These are phyloP conservation scores for Mythimna loreyi DNA, from an alignment of 2,888 invertebrate genomes.

Conservation along the genomic window DNA sequence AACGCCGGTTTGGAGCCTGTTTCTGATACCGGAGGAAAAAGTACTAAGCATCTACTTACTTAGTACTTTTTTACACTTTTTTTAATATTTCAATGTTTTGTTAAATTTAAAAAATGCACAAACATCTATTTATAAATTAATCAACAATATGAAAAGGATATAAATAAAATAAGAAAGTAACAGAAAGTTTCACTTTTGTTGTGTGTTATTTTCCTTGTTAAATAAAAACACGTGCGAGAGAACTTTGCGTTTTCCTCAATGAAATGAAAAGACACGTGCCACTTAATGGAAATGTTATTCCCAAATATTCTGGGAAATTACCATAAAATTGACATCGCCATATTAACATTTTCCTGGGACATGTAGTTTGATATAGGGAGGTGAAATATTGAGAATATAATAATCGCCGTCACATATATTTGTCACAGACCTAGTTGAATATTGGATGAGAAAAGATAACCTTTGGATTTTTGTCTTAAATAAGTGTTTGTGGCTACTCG, in stretches of 20 bases:
- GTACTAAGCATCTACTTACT: too few species aligned
- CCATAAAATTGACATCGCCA: conserved; percentile 44
- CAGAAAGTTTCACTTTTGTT: background rate
- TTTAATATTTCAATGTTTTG: too few species aligned
- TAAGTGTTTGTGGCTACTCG: too few species aligned
- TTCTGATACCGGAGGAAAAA: too few species aligned
- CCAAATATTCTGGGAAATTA: conserved; percentile 45
- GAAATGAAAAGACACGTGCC: conserved; percentile 12
- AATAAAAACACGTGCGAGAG: background rate
- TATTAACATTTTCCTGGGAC: conserved; percentile 15
- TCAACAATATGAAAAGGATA: background rate
- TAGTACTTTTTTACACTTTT: too few species aligned
- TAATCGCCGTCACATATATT: conserved; percentile 13
- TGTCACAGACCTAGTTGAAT: background rate
- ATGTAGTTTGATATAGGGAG: background rate
- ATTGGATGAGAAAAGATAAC: background rate
- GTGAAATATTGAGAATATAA: background rate
- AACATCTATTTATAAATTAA: background rate
- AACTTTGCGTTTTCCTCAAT: background rate
- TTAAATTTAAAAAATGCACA: background rate
- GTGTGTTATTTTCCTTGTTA: background rate
- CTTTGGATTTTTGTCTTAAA: background rate
- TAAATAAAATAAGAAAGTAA: background rate
- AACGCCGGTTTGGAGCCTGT: too few species aligned
- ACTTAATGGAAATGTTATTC: conserved; percentile 36